phyloP scores from a whole-genome alignment of 2,113 vertebrate species.

The Speoplatyrhinus poulsoni region DNA sequence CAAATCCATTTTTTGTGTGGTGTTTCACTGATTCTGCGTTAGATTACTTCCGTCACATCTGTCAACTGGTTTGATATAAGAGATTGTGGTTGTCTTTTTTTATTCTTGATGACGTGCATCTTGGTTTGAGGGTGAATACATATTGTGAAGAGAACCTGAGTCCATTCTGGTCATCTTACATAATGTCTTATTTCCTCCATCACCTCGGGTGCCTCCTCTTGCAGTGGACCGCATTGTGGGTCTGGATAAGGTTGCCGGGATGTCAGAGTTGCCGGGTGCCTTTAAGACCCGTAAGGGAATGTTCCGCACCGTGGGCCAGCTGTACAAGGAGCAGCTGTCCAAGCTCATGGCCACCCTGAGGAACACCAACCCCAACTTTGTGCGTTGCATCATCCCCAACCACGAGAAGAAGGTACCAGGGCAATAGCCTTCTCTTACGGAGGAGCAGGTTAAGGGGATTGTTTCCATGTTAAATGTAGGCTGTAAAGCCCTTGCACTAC shows the following conservation, averaged over 20 bases:
- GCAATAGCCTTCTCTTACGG: neutral
- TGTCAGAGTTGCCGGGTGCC: constrained; percentile 91
- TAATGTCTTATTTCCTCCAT: neutral
- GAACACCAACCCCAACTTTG: constrained; percentile 98
- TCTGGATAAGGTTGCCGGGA: constrained; percentile 95
- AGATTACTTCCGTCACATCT: constrained; percentile 20
- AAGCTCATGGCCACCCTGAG: constrained; percentile 96
- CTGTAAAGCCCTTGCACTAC: no score
- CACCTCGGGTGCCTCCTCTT: constrained; percentile 14
- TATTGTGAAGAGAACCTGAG: neutral
- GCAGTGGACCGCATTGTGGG: constrained; percentile 97
- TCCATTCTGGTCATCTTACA: neutral
- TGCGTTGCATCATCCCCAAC: constrained; percentile 98
- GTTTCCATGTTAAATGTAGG: no score
- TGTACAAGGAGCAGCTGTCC: constrained; percentile 97
- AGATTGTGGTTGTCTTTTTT: constrained; percentile 22
- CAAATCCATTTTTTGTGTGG: constrained; percentile 58
- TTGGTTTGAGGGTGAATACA: constrained; percentile 49
- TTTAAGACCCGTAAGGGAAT: constrained; percentile 98
- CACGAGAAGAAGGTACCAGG: constrained; percentile 93
- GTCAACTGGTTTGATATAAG: constrained; percentile 32
- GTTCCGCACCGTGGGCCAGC: constrained; percentile 97
- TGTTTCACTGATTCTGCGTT: constrained; percentile 49
- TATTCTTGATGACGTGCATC: constrained; percentile 45
- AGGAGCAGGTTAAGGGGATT: no score